Evolutionary conservation across 64 coral and sea anemone genomes (phyloP).

Genomic region (Hydrozoanthus tunicans): DNA sequence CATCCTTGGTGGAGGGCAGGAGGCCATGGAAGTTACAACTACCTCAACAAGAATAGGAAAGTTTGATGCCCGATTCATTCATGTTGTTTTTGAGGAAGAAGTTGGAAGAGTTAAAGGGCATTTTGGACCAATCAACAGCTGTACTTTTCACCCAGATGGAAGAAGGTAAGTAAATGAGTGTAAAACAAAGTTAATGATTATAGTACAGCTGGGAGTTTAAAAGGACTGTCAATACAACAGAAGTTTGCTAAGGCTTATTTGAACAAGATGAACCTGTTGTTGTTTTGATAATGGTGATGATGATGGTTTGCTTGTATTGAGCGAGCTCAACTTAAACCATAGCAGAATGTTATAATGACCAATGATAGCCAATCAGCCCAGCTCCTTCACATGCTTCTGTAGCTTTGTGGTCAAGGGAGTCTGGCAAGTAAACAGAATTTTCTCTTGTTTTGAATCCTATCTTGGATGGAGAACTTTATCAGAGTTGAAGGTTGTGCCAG

Average conservation of each 20-base stretch:
- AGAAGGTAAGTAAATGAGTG: slow-evolving; percentile 66
- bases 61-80: slow-evolving; percentile 95
- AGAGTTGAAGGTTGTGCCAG: no score
- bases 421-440: no score
- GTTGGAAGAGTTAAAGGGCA: slow-evolving; percentile 98
- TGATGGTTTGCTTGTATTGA: no score
- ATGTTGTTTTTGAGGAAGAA: slow-evolving; percentile 97
- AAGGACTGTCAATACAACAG: not conserved
- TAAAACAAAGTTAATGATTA: not conserved
- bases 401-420: no score
- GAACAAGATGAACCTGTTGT: no score
- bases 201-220: not conserved
- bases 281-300: no score
- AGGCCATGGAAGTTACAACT: slow-evolving; percentile 98
- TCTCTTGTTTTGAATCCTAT: no score
- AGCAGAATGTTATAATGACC: no score
- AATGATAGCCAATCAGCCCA: no score
- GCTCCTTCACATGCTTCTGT: no score
- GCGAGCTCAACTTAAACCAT: no score
- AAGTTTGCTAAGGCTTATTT: not conserved
- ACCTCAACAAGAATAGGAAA: slow-evolving; percentile 96
- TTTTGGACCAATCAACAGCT: slow-evolving; percentile 99
- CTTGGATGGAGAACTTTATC: no score
- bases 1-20: slow-evolving; percentile 92
- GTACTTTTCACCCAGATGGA: slow-evolving; percentile 97